Base-by-base conservation (phyloP, 2,797 vertebrate species). In the Ibycter americanus region DNA sequence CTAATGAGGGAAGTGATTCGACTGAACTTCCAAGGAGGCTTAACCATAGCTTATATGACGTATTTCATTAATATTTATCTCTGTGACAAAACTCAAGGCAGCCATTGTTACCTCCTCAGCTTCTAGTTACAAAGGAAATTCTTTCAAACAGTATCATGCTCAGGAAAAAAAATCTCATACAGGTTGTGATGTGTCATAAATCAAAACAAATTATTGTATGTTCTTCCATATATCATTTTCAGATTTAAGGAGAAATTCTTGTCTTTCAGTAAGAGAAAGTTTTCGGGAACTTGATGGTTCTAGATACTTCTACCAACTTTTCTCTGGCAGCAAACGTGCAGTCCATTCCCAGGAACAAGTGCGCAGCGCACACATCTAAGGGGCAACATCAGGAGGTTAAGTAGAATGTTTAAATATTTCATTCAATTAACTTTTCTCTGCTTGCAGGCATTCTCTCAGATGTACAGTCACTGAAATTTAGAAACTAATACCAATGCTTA, bases 61-160 rank as follows among this genome's bases (percentile, higher is more conserved):
- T 38, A 78, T 88, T 81, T 81, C 46, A 88, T 68, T 87, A 94
- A 81, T 87, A 86, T 85, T 83, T 93, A 78, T 80, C 52, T 72
- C 65, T 14, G 19, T 66, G 84, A 80, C 49, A 86, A 27, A 86
- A 63, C 47, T 65, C 49, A 63, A 63, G 72, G 77, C 55, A 63
- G 55, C 25, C 40, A 36, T 9, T 86, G 47, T 83, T 74, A 74
- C 46, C 77, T 77, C 84, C 31, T 92, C 71, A 40, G 55, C 42
- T 90, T 73, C 34, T 25, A 36, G 47, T 21, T 66, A 47, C 31
- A 65, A 79, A 65, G 18, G 22, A 63, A 63, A 56, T 42, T 49
- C 11, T 66, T 89, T 91, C 44, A 56, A 73, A 56, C 4, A 31
- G 17, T 16, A 26, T 11, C 23, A 73, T 11, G 23, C 36, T 77